These are phyloP conservation scores for Atta texana DNA, from an alignment of 1,140 invertebrate genomes.

Conservation along the genomic window DNA sequence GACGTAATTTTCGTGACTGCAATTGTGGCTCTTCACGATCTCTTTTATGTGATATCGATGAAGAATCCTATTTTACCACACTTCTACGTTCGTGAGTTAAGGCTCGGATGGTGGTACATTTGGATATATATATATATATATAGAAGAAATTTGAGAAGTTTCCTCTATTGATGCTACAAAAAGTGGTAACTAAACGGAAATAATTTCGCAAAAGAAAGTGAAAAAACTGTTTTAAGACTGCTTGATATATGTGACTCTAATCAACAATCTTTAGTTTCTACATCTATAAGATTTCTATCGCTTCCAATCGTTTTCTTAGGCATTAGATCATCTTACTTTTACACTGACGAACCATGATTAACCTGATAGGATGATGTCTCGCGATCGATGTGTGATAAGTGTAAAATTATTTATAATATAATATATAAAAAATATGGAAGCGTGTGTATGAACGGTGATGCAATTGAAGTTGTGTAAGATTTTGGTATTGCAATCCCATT, in stretches of 20 bases:
- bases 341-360: conserved; percentile 11
- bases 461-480: neutral
- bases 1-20: conserved; percentile 33
- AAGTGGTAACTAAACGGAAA: conserved; percentile 3
- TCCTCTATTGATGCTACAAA: conserved; percentile 3
- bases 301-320: conserved; percentile 41
- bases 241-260: conserved; percentile 35
- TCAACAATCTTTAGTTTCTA: conserved; percentile 45
- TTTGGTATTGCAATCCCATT: neutral
- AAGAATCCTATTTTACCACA: conserved; percentile 11
- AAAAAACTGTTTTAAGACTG: conserved; percentile 45
- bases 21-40: conserved; percentile 18
- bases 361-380: conserved; percentile 28
- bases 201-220: conserved; percentile 11
- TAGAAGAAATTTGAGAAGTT: neutral
- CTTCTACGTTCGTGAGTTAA: conserved; percentile 7
- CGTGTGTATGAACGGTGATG: conserved; percentile 11
- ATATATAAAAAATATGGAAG: conserved; percentile 14
- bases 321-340: conserved; percentile 32
- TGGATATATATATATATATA: neutral
- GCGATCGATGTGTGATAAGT: conserved; percentile 45
- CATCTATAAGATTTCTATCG: conserved; percentile 6
- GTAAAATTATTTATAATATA: conserved; percentile 57
- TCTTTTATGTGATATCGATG: neutral
- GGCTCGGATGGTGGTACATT: neutral